Percentiles rank a stretch among this genome's conserved stretches.
phyloP scores from a whole-genome alignment of 1,140 invertebrate genomes.

The Drosophila asahinai region DNA sequence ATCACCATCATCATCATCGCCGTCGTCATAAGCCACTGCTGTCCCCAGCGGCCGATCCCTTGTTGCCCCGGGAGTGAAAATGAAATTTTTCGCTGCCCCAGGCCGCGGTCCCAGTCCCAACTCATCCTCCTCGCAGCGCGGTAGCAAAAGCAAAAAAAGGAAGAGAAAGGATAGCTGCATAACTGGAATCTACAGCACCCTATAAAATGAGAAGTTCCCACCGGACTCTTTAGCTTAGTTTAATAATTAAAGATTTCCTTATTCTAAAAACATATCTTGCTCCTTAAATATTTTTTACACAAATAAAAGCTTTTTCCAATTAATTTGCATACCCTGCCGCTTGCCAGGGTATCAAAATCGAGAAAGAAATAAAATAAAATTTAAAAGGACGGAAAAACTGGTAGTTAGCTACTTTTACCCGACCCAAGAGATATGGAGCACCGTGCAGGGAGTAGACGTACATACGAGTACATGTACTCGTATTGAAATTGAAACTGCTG shows the following conservation, averaged over 20 bases:
- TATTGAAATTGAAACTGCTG: conserved; percentile 77
- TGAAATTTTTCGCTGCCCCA: conserved; percentile 64
- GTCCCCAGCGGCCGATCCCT: conserved; percentile 53
- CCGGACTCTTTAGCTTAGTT: neutral
- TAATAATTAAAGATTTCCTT: too few species aligned
- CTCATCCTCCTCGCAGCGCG: conserved; percentile 43
- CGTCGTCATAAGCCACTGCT: conserved; percentile 15
- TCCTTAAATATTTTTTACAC: neutral
- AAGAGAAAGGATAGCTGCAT: neutral
- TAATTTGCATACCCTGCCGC: neutral
- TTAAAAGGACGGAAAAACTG: conserved; percentile 56
- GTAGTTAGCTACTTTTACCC: conserved; percentile 75
- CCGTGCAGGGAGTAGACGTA: conserved; percentile 28
- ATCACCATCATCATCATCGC: conserved; percentile 37
- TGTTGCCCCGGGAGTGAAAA: conserved; percentile 75
- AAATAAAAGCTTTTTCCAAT: neutral
- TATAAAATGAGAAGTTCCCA: neutral
- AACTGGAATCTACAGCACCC: neutral
- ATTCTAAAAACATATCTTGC: neutral
- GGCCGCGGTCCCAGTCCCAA: conserved; percentile 37
- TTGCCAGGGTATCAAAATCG: conserved; percentile 3
- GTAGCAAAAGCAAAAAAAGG: conserved; percentile 3
- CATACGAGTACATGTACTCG: neutral
- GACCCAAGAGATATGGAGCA: conserved; percentile 25
- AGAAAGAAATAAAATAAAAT: conserved; percentile 28